Evolutionary conservation across 2,888 invertebrate species (phyloP), one percentile per base, ranked within the genome.

Genomic region (Clunio marinus): DNA sequence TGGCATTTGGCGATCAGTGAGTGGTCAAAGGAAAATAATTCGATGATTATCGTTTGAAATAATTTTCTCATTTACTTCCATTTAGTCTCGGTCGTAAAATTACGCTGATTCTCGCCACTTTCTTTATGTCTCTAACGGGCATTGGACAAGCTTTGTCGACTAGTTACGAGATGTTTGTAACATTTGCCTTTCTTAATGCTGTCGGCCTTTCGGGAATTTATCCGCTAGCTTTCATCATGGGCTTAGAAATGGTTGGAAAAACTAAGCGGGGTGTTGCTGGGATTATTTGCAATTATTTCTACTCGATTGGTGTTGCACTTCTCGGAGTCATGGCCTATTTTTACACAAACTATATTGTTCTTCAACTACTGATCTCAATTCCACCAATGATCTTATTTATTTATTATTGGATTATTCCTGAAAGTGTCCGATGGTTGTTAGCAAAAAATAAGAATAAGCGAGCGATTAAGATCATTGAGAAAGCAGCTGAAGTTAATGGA

Each of bases 371-470:
- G 28, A 78, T 81, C 58, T 82, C 83, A 55, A 77, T 79, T 1
- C 83, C 83, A 17, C 79, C 82, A 10, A 63, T 63, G 63, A 73
- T 80, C 24, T 69, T 83, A 8, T 82, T 83, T 71, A 71, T 83
- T 55, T 83, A 82, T 72, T 79, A 78, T 71, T 82, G 81, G 82
- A 66, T 66, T 28, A 79, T 86, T 22, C 86, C 86, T 1, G 87
- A 87, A 76, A 87, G 86, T 0, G 84, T 86, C 0, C 77, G 87
- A 71, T 87, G 87, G 87, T 76, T 87, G 20, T 75, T 86, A 67
- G 83, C 84, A 0, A 82, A 83, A 51, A 78, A 82, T 45, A 77
- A 81, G 70, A 79, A 80, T 37, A 76, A 79, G 55, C 80, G 82
- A 72, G 86, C 86, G 0, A 81, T 80, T 67, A 74, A 76, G 25